Conservation (phyloP, 2,888 invertebrate species). For the Alviniconcha strummeri region DNA sequence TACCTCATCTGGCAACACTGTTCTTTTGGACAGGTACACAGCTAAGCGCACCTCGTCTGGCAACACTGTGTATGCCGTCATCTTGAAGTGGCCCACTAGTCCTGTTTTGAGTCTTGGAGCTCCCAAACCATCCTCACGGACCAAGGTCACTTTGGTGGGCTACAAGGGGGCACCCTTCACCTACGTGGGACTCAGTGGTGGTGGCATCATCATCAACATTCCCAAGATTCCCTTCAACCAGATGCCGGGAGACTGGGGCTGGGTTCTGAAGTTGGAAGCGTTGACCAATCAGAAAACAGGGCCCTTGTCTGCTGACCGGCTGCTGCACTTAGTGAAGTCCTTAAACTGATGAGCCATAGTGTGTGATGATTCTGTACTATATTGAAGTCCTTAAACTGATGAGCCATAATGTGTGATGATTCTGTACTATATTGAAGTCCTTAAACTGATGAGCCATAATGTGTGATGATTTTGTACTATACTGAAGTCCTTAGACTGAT, state of each 20-base stretch:
- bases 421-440: too few relatives aligned
- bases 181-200: conserved; percentile 29
- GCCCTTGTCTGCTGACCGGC: too few relatives aligned
- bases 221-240: conserved; percentile 47
- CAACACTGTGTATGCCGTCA: conserved; percentile 80
- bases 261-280: conserved; percentile 56
- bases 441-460: too few relatives aligned
- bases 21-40: conserved; percentile 45
- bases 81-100: conserved; percentile 82
- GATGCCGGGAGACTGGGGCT: conserved; percentile 58
- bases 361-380: too few relatives aligned
- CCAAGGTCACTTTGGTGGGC: conserved; percentile 76
- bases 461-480: too few relatives aligned
- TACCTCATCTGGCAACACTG: too few relatives aligned
- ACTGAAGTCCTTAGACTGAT: too few relatives aligned
- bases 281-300: conserved; percentile 31
- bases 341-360: too few relatives aligned
- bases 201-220: conserved; percentile 56
- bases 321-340: too few relatives aligned
- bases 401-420: too few relatives aligned
- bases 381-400: too few relatives aligned
- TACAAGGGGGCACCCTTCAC: conserved; percentile 47
- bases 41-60: conserved; percentile 34
- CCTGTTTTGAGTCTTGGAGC: conserved; percentile 77
- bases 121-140: conserved; percentile 62